Evolutionary conservation across 2,888 invertebrate species (phyloP).

Genomic region (Heteromurus nitidus): DNA sequence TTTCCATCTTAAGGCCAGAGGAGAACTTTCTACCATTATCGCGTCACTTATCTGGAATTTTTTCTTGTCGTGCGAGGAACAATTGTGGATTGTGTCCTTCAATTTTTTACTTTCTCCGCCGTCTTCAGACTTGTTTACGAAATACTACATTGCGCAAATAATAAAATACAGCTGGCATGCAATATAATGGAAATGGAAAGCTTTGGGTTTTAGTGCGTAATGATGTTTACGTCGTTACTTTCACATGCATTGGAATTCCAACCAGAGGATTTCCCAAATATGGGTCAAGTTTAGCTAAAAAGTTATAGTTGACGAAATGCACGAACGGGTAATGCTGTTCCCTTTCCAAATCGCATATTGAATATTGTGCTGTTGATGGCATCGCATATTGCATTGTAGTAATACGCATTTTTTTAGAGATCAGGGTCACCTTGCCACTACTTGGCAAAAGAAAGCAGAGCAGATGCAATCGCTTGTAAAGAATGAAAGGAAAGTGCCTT

Average conservation of each 20-base stretch:
- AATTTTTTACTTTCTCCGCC: background rate
- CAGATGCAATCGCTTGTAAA: background rate
- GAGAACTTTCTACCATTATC: background rate
- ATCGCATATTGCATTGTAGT: background rate
- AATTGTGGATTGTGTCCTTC: conserved; percentile 6
- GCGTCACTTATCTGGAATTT: too few species aligned
- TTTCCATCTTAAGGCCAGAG: too few species aligned
- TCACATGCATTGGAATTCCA: background rate
- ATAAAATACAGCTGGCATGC: background rate
- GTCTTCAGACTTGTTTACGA: background rate
- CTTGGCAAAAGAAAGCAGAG: conserved; percentile 21
- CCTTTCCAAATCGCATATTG: too few species aligned
- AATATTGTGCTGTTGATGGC: background rate
- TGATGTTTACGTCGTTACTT: too few species aligned
- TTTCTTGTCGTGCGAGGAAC: background rate
- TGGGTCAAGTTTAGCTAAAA: conserved; percentile 36
- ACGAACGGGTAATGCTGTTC: too few species aligned
- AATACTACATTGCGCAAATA: background rate
- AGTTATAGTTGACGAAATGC: too few species aligned
- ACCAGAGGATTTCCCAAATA: background rate
- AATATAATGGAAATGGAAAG: background rate
- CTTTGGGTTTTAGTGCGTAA: too few species aligned
- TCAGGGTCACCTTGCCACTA: conserved; percentile 55
- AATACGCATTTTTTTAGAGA: conserved; percentile 42
- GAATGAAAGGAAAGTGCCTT: background rate